Evolutionary conservation across 2,797 vertebrate genomes (phyloP).

Genomic region (Sebastes jordani): DNA sequence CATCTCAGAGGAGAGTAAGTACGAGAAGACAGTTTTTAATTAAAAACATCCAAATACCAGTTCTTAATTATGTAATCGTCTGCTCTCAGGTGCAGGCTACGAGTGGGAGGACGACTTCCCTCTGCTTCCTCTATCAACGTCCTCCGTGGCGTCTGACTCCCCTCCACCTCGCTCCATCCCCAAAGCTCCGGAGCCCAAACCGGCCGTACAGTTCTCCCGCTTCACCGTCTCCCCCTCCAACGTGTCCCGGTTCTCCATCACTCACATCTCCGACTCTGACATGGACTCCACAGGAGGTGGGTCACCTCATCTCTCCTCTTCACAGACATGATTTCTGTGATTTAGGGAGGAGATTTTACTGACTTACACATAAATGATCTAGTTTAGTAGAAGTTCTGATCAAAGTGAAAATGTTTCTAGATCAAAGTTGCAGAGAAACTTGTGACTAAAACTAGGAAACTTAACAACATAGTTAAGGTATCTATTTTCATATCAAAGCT

Average conservation of each 20-base stretch:
- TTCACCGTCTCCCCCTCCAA: constrained; percentile 92
- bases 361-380: fast-evolving
- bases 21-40: fast-evolving
- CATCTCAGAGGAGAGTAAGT: constrained; percentile 87
- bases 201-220: constrained; percentile 82
- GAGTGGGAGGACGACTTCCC: constrained; percentile 91
- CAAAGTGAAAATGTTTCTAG: not conserved
- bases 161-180: constrained; percentile 42
- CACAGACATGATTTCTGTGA: no score
- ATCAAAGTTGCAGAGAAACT: not conserved
- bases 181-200: constrained; percentile 69
- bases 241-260: constrained; percentile 94
- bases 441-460: not conserved
- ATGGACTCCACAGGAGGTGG: constrained; percentile 88
- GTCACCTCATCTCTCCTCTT: not conserved
- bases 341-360: not conserved
- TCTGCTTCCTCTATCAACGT: constrained; percentile 81
- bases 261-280: constrained; percentile 92
- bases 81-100: constrained; percentile 80
- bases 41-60: not conserved
- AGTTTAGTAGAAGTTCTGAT: not conserved
- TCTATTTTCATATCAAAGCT: not conserved
- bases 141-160: constrained; percentile 70
- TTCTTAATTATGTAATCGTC: not conserved
- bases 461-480: not conserved